Evolutionary conservation across 2,797 vertebrate species (phyloP), one percentile per base, ranked within the genome.

Genomic region (Sylvia borin): DNA sequence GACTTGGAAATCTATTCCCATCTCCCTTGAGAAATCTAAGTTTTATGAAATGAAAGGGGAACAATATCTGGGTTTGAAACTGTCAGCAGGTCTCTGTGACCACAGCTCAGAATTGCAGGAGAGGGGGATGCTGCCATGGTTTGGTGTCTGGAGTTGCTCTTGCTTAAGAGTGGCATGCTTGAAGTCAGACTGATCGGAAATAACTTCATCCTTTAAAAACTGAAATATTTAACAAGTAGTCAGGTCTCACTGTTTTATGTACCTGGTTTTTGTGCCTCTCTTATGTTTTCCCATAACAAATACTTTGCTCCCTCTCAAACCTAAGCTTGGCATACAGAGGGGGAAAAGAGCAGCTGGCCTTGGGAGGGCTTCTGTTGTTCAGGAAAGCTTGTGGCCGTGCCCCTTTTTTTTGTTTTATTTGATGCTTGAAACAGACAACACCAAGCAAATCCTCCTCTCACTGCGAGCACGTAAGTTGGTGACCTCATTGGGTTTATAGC

Each of bases 21-120:
- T 20, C 54, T 7, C 15, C 60, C 21, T 29, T 61, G 74, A 92
- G 67, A 93, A 93, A 85, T 38, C 16, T 58, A 26, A 11, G n/a
- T 38, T 88, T 54, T 74, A 27, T 67, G 87, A 92, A 96, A 47
- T 27, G 74, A 95, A 96, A 95, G 67, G 16, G 73, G 91, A 93
- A 90, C 77, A 58, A 47, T 11, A 25, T 29, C 54, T 81, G 47
- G 9, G 14, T 87, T 76, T 73, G 60, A 86, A 92, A 47, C 58
- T 77, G 45, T 47, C 50, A 82, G 58, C 38, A 54, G 31, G n/a
- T 84, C 48, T 77, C 50, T 75, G 17, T 74, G 75, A 81, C 47
- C 64, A 42, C 79, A 87, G 71, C 60, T 34, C 38, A 51, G 60
- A 21, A 13, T 51, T 3, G 1, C 60, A 20, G 34, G 25, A 32